A percentile compares a stretch with the other conserved stretches of the same genome.
phyloP scores from a whole-genome alignment of 1,140 invertebrate species.

The Drosophila sp. region DNA sequence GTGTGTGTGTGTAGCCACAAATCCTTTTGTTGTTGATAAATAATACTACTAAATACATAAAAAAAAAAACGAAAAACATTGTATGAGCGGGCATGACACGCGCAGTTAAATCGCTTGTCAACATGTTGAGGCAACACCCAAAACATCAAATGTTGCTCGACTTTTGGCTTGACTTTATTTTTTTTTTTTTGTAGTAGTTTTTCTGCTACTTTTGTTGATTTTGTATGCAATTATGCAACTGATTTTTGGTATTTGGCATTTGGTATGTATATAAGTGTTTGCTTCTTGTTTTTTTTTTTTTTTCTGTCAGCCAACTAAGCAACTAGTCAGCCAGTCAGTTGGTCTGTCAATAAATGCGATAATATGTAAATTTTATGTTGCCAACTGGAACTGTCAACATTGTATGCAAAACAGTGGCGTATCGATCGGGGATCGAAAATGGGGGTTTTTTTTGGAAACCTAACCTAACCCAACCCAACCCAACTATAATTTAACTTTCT shows the following conservation, averaged over 20 bases:
- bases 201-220: constrained; percentile 26
- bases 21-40: constrained; percentile 52
- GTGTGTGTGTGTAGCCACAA: constrained; percentile 37
- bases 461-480: constrained; percentile 16
- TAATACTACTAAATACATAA: constrained; percentile 32
- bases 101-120: constrained; percentile 32
- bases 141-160: constrained; percentile 16
- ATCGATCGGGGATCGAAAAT: constrained; percentile 12
- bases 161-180: constrained; percentile 16
- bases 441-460: too few species aligned
- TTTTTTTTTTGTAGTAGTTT: not conserved
- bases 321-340: constrained; percentile 29
- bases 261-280: constrained; percentile 20
- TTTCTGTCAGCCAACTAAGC: constrained; percentile 31
- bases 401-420: constrained; percentile 7
- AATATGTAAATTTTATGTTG: constrained; percentile 76
- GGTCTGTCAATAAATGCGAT: constrained; percentile 68
- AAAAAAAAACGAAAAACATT: not conserved
- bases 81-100: constrained; percentile 39
- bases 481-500: constrained; percentile 5
- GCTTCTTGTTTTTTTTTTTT: constrained; percentile 32
- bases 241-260: constrained; percentile 19
- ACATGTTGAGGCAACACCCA: constrained; percentile 22
- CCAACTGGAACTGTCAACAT: constrained; percentile 59
- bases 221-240: constrained; percentile 46